phyloP scores from a whole-genome alignment of 2,888 invertebrate genomes.

The Aproaerema taeniolella region DNA sequence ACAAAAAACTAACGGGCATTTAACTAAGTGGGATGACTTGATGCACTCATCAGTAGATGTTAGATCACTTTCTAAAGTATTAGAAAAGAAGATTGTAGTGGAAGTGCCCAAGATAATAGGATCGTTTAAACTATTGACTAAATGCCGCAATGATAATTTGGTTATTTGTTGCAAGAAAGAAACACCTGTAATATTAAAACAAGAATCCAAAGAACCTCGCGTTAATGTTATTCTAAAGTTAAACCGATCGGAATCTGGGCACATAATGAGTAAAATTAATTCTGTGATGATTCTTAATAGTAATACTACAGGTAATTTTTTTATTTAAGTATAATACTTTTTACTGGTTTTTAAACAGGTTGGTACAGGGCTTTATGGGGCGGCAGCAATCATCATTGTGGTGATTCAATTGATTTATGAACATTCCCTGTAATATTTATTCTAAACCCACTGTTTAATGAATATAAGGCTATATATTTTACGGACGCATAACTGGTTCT shows the following conservation, averaged over 20 bases:
- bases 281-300: conserved; percentile 44
- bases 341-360: no score
- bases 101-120: conserved; percentile 58
- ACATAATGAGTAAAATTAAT: conserved; percentile 47
- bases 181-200: conserved; percentile 11
- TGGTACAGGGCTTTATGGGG: no score
- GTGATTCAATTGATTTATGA: no score
- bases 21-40: conserved; percentile 48
- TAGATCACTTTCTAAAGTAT: conserved; percentile 51
- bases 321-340: no score
- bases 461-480: no score
- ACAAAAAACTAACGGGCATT: conserved; percentile 31
- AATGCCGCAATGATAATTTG: conserved; percentile 43
- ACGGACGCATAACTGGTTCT: no score
- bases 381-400: no score
- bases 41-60: conserved; percentile 62
- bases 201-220: conserved; percentile 29
- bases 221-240: conserved; percentile 52
- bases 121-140: conserved; percentile 46
- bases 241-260: conserved; percentile 42
- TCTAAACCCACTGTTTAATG: no score
- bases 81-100: conserved; percentile 56
- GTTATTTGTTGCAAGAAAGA: conserved; percentile 47
- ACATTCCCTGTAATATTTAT: no score
- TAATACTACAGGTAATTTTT: not conserved